A percentile compares a stretch with the other conserved stretches of the same genome.
Evolutionary conservation across 2,113 vertebrate species (phyloP).

Genomic region (Dromas ardeola): DNA sequence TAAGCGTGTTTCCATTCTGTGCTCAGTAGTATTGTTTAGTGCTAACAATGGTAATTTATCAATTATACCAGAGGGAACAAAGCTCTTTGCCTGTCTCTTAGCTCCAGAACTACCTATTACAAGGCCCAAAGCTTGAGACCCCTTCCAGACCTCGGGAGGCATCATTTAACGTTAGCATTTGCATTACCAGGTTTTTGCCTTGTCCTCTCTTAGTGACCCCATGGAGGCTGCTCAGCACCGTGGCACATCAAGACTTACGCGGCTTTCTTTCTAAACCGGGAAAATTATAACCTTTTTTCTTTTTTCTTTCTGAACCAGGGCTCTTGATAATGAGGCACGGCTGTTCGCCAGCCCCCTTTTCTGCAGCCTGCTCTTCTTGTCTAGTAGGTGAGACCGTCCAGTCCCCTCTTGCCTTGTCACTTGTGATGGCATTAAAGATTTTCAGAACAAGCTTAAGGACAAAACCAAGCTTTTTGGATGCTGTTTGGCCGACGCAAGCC

Average conservation of each 20-base stretch:
- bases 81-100: not conserved
- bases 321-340: not conserved
- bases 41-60: conserved; percentile 57
- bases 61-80: conserved; percentile 33
- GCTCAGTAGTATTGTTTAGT: conserved; percentile 34
- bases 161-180: not conserved
- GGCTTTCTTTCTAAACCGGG: not conserved
- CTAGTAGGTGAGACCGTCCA: accelerated
- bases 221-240: not conserved
- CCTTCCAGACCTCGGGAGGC: not conserved
- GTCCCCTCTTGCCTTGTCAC: accelerated
- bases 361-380: not conserved
- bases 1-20: conserved; percentile 60
- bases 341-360: not conserved
- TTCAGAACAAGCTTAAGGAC: not conserved
- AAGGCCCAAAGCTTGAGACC: not conserved
- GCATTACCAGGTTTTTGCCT: not conserved
- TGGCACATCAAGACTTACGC: not conserved
- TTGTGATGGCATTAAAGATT: not conserved
- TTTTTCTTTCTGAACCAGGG: not conserved
- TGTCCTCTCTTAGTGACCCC: not conserved
- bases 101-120: not conserved
- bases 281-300: not conserved
- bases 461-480: not conserved
- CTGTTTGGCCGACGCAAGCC: not conserved